Evolutionary conservation across 1,140 invertebrate species (phyloP).

Genomic region (Calliphora vicina): DNA sequence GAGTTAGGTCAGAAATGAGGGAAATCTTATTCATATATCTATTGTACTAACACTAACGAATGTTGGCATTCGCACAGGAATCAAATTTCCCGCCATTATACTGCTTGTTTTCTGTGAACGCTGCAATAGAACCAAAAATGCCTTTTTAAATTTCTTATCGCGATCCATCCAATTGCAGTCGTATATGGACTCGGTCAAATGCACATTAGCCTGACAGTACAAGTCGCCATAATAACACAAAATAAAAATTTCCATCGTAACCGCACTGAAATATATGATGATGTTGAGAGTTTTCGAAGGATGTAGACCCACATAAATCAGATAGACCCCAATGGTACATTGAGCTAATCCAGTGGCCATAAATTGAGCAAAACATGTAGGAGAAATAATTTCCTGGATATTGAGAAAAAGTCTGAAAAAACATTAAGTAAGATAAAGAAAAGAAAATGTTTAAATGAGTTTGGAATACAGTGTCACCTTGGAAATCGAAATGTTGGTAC

Average conservation of each 20-base stretch:
- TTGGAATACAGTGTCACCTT: too few species aligned
- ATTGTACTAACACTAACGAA: conserved; percentile 42
- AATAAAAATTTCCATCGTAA: conserved; percentile 46
- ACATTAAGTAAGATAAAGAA: neutral
- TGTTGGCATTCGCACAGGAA: conserved; percentile 47
- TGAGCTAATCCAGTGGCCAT: conserved; percentile 43
- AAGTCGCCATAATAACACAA: conserved; percentile 50
- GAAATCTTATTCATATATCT: too few species aligned
- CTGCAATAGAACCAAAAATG: conserved; percentile 44
- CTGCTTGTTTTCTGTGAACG: conserved; percentile 44
- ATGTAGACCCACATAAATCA: conserved; percentile 40
- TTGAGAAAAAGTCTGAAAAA: conserved; percentile 15
- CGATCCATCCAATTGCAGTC: conserved; percentile 50
- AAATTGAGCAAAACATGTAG: conserved; percentile 48
- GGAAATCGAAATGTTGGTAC: too few species aligned
- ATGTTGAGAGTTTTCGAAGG: conserved; percentile 37
- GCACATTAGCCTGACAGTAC: conserved; percentile 41
- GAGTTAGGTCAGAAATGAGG: too few species aligned
- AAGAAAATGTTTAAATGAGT: too few species aligned
- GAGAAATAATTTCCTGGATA: conserved; percentile 41
- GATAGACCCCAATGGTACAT: conserved; percentile 45
- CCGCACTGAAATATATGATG: conserved; percentile 36
- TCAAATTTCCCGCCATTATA: conserved; percentile 42
- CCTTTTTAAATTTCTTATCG: conserved; percentile 43
- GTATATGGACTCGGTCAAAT: conserved; percentile 45